A percentile compares a stretch with the other conserved stretches of the same genome.
phyloP scores from a whole-genome alignment of 2,797 vertebrate species.

The Rhinichthys osculus region DNA sequence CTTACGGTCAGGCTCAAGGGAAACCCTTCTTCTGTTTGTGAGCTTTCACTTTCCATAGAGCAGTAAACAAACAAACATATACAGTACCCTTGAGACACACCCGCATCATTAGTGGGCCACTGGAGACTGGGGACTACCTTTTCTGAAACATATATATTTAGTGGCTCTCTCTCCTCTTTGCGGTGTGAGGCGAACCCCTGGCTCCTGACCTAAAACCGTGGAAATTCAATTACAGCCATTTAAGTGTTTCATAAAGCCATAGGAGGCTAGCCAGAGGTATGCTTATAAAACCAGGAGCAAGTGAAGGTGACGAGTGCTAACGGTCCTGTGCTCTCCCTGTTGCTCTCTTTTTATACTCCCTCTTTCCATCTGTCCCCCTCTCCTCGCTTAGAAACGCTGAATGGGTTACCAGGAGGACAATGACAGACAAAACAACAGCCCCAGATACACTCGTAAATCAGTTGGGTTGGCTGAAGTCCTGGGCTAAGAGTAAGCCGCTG shows the following conservation, averaged over 20 bases:
- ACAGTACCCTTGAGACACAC: slow-evolving; percentile 35
- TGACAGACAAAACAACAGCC: slow-evolving; percentile 71
- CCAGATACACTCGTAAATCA: slow-evolving; percentile 68
- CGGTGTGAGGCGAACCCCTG: slow-evolving; percentile 73
- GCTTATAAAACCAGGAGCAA: slow-evolving; percentile 76
- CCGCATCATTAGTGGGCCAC: slow-evolving; percentile 27
- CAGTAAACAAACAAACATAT: slow-evolving; percentile 54
- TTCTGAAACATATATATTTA: slow-evolving; percentile 62
- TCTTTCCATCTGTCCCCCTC: slow-evolving; percentile 5
- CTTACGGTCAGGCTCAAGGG: background rate
- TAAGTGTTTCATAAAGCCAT: slow-evolving; percentile 86
- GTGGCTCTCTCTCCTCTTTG: slow-evolving; percentile 70
- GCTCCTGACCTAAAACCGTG: slow-evolving; percentile 79
- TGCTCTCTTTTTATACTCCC: background rate
- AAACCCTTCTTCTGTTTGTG: slow-evolving; percentile 14
- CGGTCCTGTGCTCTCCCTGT: slow-evolving; percentile 44
- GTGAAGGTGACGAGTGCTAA: slow-evolving; percentile 69
- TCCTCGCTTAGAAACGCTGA: slow-evolving; percentile 60
- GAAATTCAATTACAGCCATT: slow-evolving; percentile 85
- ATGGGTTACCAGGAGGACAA: slow-evolving; percentile 69
- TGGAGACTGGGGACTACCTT: slow-evolving; percentile 42
- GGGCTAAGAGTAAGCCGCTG: slow-evolving; percentile 22
- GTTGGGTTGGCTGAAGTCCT: slow-evolving; percentile 45
- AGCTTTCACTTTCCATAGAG: slow-evolving; percentile 47
- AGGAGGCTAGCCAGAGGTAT: slow-evolving; percentile 83